Percentiles rank a stretch among this genome's conserved stretches.
Evolutionary conservation across 2,888 invertebrate species (phyloP).

Genomic region (Acanthosepion pharaonis): DNA sequence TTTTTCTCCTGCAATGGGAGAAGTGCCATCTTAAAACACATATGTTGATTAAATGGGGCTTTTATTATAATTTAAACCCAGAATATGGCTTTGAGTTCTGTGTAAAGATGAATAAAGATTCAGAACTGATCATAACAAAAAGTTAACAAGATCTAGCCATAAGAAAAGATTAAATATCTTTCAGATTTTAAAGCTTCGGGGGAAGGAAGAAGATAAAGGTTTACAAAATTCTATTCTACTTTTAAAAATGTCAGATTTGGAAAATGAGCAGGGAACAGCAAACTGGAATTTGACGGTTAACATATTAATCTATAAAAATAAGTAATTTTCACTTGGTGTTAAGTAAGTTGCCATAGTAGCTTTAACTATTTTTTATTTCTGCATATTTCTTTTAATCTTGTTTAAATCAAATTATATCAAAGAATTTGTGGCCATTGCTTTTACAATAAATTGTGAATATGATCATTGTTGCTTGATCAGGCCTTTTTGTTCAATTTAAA

Average conservation of each 20-base stretch:
- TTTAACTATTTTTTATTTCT: not conserved
- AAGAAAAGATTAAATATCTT: not conserved
- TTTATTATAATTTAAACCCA: not conserved
- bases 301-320: too few species aligned
- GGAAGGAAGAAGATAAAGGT: not conserved
- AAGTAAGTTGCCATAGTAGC: not conserved
- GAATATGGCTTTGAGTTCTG: not conserved
- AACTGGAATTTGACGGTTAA: too few species aligned
- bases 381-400: not conserved
- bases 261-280: too few species aligned
- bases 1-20: too few species aligned
- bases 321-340: not conserved
- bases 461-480: not conserved
- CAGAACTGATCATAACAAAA: not conserved
- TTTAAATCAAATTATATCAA: not conserved
- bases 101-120: not conserved
- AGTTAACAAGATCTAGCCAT: not conserved
- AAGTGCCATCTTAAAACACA: not conserved
- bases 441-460: not conserved
- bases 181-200: not conserved
- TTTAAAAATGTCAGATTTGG: too few species aligned
- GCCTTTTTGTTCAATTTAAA: not conserved
- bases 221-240: not conserved
- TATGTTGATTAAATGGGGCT: not conserved
- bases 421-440: not conserved